Evolutionary conservation across 2,888 invertebrate species (phyloP).

Genomic region (Agrochola circellaris): DNA sequence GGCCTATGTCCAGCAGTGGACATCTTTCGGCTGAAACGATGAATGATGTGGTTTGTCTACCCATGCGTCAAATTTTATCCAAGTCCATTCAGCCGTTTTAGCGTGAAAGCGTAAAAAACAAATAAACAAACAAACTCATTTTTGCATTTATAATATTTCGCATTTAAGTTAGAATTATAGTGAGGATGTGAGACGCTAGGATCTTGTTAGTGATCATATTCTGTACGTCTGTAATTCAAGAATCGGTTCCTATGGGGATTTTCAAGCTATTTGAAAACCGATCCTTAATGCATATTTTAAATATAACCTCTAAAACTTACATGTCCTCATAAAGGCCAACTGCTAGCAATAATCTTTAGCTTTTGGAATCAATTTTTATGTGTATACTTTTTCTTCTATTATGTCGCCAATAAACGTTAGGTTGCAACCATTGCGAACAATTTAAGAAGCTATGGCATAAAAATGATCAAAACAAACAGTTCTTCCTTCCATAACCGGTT

Average conservation of each 20-base stretch:
- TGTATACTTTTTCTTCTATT: neutral
- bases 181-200: constrained; percentile 16
- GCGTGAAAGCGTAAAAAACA: too few relatives aligned
- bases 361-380: neutral
- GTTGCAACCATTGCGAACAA: neutral
- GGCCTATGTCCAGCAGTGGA: too few relatives aligned
- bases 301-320: neutral
- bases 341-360: neutral
- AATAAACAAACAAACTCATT: too few relatives aligned
- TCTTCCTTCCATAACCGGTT: constrained; percentile 21
- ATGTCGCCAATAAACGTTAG: neutral
- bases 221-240: constrained; percentile 9
- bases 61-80: too few relatives aligned
- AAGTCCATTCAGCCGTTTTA: too few relatives aligned
- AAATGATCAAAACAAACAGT: constrained; percentile 10
- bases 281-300: neutral
- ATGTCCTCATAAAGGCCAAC: neutral
- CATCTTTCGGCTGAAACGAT: too few relatives aligned
- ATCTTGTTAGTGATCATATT: constrained; percentile 24
- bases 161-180: too few relatives aligned
- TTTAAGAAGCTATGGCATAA: neutral
- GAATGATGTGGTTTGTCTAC: too few relatives aligned
- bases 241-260: neutral
- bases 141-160: too few relatives aligned
- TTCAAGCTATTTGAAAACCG: neutral